Evolutionary conservation across 2,797 vertebrate genomes (phyloP).

Genomic region (Epinephelus coioides): DNA sequence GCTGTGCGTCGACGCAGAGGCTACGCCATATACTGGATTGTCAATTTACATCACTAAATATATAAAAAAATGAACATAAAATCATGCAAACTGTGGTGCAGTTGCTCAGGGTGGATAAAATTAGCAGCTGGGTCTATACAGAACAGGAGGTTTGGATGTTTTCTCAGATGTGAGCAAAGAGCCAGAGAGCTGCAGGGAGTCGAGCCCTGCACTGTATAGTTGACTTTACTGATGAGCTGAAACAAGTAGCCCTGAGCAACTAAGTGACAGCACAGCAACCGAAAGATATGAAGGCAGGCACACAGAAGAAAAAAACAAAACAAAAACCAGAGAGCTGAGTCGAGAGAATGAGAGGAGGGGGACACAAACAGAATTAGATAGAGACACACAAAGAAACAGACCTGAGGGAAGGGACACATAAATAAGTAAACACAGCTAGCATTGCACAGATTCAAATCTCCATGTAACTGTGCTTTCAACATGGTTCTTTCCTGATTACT

Average conservation of each 20-base stretch:
- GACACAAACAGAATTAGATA: slow-evolving; percentile 58
- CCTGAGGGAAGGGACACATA: slow-evolving; percentile 35
- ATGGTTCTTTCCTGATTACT: neutral
- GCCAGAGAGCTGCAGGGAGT: slow-evolving; percentile 37
- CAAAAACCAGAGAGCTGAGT: slow-evolving; percentile 43
- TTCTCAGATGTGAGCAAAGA: slow-evolving; percentile 45
- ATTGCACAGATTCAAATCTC: slow-evolving; percentile 27
- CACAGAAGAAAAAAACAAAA: slow-evolving; percentile 29
- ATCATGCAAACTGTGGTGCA: slow-evolving; percentile 6
- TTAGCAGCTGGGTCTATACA: slow-evolving; percentile 1
- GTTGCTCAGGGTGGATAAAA: slow-evolving; percentile 10
- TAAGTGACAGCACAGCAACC: slow-evolving; percentile 49
- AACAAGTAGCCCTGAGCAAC: slow-evolving; percentile 64
- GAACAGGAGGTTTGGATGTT: slow-evolving; percentile 34
- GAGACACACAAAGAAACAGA: slow-evolving; percentile 56
- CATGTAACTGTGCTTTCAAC: slow-evolving; percentile 9
- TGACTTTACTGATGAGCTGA: slow-evolving; percentile 67
- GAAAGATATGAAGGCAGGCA: slow-evolving; percentile 48
- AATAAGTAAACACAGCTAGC: slow-evolving; percentile 39
- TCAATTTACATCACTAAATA: neutral
- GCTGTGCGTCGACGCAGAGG: no score
- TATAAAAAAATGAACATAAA: neutral
- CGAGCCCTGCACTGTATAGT: slow-evolving; percentile 19
- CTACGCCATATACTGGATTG: no score
- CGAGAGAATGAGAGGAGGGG: slow-evolving; percentile 46